These are phyloP conservation scores for Pterostichus niger DNA, from an alignment of 2,888 invertebrate genomes.

Conservation along the genomic window DNA sequence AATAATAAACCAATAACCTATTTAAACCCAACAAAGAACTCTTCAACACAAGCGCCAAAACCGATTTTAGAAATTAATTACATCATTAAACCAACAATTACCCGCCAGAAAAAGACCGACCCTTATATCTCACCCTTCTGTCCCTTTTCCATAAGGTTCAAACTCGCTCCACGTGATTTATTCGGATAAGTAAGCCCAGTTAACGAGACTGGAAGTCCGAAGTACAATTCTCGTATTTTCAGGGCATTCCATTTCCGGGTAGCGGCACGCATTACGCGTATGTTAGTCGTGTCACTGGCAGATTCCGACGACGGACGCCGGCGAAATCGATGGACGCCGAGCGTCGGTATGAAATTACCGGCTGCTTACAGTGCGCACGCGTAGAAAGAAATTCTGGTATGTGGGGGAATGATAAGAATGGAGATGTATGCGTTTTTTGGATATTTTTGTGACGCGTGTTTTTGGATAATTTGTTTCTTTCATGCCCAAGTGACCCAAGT, in stretches of 20 bases:
- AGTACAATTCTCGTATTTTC: slow-evolving; percentile 15
- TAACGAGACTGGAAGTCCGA: neutral
- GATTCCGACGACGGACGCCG: neutral
- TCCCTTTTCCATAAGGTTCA: neutral
- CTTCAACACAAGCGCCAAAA: neutral
- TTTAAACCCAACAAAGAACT: neutral
- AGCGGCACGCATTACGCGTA: neutral
- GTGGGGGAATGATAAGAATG: neutral
- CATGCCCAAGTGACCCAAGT: too few species aligned
- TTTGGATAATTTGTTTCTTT: slow-evolving; percentile 1
- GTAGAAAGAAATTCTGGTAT: neutral
- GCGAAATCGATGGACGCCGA: slow-evolving; percentile 5
- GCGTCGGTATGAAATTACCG: neutral
- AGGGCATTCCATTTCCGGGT: slow-evolving; percentile 4
- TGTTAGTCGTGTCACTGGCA: neutral
- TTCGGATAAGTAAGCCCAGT: neutral
- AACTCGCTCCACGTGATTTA: neutral
- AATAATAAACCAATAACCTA: neutral
- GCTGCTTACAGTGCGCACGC: neutral
- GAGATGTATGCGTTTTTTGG: neutral
- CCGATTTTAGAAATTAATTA: slow-evolving; percentile 1
- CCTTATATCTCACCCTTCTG: neutral
- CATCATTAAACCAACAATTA: neutral
- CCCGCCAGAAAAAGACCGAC: neutral
- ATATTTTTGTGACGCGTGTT: neutral